Base-by-base conservation (phyloP, 2,797 vertebrate species). In the Artibeus lituratus region DNA sequence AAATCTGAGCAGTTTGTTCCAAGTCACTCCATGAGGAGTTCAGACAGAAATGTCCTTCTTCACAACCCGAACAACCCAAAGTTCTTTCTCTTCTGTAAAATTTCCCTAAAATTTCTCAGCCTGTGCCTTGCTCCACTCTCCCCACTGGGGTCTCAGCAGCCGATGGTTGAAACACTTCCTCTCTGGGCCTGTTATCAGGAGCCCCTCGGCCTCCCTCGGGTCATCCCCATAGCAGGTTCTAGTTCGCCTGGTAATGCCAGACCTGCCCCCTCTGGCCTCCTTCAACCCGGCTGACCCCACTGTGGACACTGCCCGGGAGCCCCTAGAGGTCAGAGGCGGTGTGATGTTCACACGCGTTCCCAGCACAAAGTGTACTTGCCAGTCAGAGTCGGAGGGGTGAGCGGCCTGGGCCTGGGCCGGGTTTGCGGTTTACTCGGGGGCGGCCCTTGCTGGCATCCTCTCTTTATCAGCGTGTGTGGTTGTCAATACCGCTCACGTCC, bases 1-100 rank as follows among this genome's bases (percentile, higher is more conserved):
- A 57, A 57, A 26, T 29, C 57, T 57, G 55, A 57, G 55, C 55
- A 57, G 24, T 21, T 57, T 57, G 55, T 24, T 26, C 57, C 29
- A 51, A 47, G 10, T 12, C 39, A n/a, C 42, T 42, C 65, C 57
- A 15, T 21, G 35, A 59, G 37, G 19, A 59, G 24, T 19, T 37
- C 49, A 77, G 67, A 86, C 77, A 77, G 67, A 86, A 90, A 44
- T 49, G n/a, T 55, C 22, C 5, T 73, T 67, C 57, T 57, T 78
- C 44, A 51, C 53, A 88, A 29, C 42, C 39, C 67, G 3, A 39
- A 51, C 53, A 88, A 29, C 42, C 39, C 67, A 3, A 39, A 59
- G 59, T 85, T 21, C 16, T 67, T 14, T 59, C 83, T 87, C 65
- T 72, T 85, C 22, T 10, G 47, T 94, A 49, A 77, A 85, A 42